Conservation (phyloP, 2,797 vertebrate genomes). For the Poliocrania exsul region DNA sequence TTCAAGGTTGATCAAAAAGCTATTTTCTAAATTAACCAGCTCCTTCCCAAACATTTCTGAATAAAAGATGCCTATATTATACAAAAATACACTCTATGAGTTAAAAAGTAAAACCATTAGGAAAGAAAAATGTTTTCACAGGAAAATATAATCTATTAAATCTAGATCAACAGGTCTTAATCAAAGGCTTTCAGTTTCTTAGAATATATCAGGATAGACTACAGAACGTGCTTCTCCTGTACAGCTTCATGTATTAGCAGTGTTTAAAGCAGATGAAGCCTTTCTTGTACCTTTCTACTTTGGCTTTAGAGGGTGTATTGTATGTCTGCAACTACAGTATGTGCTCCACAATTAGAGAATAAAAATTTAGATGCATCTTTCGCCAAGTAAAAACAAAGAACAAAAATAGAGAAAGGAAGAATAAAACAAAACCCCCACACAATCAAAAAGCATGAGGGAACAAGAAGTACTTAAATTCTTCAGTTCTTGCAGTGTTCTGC, state of each 20-base stretch:
- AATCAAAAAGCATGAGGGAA: background rate
- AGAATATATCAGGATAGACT: background rate
- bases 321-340: background rate
- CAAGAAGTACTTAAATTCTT: background rate
- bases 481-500: background rate
- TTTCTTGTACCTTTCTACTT: background rate
- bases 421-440: background rate
- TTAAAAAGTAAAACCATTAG: background rate
- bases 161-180: background rate
- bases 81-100: background rate
- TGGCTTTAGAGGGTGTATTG: background rate
- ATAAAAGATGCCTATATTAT: background rate
- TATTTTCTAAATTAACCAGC: background rate
- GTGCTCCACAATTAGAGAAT: background rate
- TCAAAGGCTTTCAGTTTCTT: background rate
- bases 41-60: background rate
- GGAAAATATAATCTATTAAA: background rate
- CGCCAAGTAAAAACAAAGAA: background rate
- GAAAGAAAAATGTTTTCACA: background rate
- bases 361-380: background rate
- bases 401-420: background rate
- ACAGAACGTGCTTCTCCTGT: background rate
- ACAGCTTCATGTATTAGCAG: rapidly evolving
- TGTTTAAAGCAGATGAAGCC: background rate
- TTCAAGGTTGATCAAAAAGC: background rate